These are phyloP conservation scores for Callorhinus ursinus DNA, from an alignment of 2,113 vertebrate species.

Conservation along the genomic window DNA sequence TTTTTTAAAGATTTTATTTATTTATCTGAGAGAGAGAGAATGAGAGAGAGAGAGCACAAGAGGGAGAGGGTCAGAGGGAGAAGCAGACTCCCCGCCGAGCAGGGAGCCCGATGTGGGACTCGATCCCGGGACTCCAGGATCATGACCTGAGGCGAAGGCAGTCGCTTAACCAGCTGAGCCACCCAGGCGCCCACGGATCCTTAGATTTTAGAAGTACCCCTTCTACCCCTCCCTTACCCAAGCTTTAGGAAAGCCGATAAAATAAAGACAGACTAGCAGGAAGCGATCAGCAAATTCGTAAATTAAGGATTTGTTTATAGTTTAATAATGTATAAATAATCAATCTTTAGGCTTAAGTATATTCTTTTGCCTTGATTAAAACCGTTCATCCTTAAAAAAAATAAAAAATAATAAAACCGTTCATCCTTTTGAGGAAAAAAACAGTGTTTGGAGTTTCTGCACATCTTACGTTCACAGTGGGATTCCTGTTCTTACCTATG, in stretches of 20 bases:
- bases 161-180: no score
- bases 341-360: not conserved
- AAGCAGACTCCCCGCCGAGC: no score
- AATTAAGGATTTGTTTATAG: not conserved
- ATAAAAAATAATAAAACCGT: slow-evolving; percentile 3
- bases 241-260: slow-evolving; percentile 26
- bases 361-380: slow-evolving; percentile 35
- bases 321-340: slow-evolving; percentile 39
- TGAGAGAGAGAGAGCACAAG: no score
- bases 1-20: no score
- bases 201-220: slow-evolving; percentile 1
- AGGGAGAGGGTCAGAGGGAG: no score
- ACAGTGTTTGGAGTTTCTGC: slow-evolving; percentile 9
- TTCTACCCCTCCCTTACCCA: not conserved
- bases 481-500: not conserved
- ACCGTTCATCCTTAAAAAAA: not conserved
- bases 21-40: no score
- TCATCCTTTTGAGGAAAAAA: not conserved
- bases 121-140: no score
- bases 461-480: not conserved
- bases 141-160: no score
- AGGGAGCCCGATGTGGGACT: no score
- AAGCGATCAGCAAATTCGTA: not conserved
- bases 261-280: not conserved
- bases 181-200: not conserved